A percentile compares a stretch with the other conserved stretches of the same genome.
These are phyloP conservation scores for Mellilla xanthometata DNA, from an alignment of 2,888 invertebrate genomes.

Conservation along the genomic window DNA sequence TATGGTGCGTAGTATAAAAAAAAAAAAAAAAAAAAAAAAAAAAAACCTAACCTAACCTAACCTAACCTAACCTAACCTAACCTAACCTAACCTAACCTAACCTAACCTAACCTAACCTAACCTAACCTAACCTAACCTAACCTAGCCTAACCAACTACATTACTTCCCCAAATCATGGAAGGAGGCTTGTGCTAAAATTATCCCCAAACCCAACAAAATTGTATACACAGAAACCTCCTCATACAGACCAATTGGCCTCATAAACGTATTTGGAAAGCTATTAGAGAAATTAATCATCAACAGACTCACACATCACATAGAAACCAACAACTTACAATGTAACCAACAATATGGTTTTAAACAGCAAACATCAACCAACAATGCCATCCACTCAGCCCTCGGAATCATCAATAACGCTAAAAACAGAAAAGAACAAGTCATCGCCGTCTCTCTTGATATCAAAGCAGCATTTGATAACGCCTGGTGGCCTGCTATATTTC, in stretches of 20 bases:
- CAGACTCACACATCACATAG: conserved; percentile 14
- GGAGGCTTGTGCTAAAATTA: conserved; percentile 21
- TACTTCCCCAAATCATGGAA: conserved; percentile 21
- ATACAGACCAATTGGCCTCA: conserved; percentile 33
- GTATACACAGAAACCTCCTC: conserved; percentile 14
- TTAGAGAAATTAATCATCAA: conserved; percentile 25
- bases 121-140: too few species aligned
- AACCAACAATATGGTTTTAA: conserved; percentile 27
- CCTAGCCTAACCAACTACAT: not conserved
- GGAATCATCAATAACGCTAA: conserved; percentile 1
- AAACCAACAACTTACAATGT: not conserved
- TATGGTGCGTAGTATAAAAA: too few species aligned
- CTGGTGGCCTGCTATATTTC: conserved; percentile 31
- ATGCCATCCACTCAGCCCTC: conserved; percentile 15
- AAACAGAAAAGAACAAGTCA: not conserved
- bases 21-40: too few species aligned
- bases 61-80: too few species aligned
- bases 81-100: too few species aligned
- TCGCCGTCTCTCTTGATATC: conserved; percentile 25
- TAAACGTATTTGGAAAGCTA: conserved; percentile 30
- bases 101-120: conserved; percentile 9
- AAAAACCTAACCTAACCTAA: too few species aligned
- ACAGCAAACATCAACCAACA: conserved; percentile 21
- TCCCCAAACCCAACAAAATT: conserved; percentile 29
- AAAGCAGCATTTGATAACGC: conserved; percentile 28